A percentile compares a stretch with the other conserved stretches of the same genome.
phyloP scores from a whole-genome alignment of 2,113 vertebrate species.

The Pteropus alecto region DNA sequence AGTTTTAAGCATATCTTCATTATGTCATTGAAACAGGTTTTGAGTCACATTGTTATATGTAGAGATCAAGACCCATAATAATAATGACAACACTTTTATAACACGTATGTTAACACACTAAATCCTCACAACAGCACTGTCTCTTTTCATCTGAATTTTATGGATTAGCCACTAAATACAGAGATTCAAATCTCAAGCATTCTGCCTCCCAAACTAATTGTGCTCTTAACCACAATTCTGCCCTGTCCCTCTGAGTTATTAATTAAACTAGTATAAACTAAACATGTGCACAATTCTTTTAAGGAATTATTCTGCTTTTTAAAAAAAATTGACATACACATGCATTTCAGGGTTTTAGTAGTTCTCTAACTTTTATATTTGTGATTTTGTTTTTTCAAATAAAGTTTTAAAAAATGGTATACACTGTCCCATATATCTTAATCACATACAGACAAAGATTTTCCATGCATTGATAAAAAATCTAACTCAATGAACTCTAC shows the following conservation, averaged over 20 bases:
- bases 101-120: neutral
- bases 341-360: neutral
- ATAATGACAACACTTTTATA: neutral
- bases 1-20: neutral
- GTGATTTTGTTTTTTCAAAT: neutral
- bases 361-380: neutral
- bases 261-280: neutral
- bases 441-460: neutral
- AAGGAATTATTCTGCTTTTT: neutral
- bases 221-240: neutral
- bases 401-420: neutral
- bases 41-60: neutral
- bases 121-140: neutral
- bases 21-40: neutral
- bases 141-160: neutral
- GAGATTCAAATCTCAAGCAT: neutral
- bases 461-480: neutral
- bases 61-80: neutral
- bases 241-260: neutral
- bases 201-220: neutral
- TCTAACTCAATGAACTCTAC: neutral
- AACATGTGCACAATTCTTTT: neutral
- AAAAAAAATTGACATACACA: neutral
- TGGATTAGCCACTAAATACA: neutral
- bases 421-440: neutral